Conservation (phyloP, 2,113 vertebrate genomes). For the Periophthalmus modestus region DNA sequence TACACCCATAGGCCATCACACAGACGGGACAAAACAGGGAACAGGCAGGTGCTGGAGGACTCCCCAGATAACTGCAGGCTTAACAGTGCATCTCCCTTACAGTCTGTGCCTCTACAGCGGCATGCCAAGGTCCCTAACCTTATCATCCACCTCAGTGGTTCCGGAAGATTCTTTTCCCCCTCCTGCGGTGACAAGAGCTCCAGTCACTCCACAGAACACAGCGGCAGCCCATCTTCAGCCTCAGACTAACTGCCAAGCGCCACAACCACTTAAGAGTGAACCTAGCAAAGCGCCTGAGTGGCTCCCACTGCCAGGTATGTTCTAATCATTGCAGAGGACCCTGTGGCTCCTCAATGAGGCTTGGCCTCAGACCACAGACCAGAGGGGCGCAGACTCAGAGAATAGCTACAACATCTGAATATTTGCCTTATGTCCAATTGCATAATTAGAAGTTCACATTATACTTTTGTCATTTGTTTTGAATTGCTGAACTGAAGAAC, state of each 20-base stretch:
- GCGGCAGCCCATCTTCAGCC: slow-evolving; percentile 69
- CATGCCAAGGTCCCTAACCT: slow-evolving; percentile 77
- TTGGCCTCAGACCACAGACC: slow-evolving; percentile 48
- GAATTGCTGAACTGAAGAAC: neutral
- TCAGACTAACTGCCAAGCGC: slow-evolving; percentile 71
- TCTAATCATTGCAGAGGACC: slow-evolving; percentile 66
- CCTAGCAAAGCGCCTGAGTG: slow-evolving; percentile 68
- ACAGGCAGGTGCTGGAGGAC: slow-evolving; percentile 46
- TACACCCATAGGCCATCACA: slow-evolving; percentile 46
- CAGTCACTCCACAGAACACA: slow-evolving; percentile 67
- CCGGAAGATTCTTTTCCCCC: slow-evolving; percentile 80
- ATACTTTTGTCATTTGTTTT: neutral
- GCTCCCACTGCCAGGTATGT: slow-evolving; percentile 75
- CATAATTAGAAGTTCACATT: neutral
- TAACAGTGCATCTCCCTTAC: slow-evolving; percentile 75
- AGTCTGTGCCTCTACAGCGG: slow-evolving; percentile 70
- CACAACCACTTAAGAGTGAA: slow-evolving; percentile 74
- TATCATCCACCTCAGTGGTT: slow-evolving; percentile 79
- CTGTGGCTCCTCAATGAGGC: slow-evolving; percentile 68
- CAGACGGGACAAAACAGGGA: slow-evolving; percentile 31
- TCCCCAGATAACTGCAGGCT: slow-evolving; percentile 74
- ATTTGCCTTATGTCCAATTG: slow-evolving; percentile 48
- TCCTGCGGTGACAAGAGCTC: slow-evolving; percentile 66
- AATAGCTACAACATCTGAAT: slow-evolving; percentile 32
- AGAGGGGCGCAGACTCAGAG: slow-evolving; percentile 33